Evolutionary conservation across 2,888 invertebrate genomes (phyloP).

Genomic region (Brassicogethes aeneus): DNA sequence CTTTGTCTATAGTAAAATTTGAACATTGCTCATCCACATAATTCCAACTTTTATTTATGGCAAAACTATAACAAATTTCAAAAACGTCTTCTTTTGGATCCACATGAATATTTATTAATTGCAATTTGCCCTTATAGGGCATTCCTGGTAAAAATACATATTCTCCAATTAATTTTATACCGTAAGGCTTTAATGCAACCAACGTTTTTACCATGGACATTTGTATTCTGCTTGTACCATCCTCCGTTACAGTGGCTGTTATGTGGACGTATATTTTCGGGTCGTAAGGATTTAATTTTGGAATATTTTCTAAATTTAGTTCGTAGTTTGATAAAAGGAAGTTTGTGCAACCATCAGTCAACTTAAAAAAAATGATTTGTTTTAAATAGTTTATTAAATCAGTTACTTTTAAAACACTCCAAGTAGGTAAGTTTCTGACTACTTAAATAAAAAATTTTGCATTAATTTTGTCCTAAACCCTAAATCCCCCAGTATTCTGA

Average conservation of each 20-base stretch:
- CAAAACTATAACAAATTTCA: slow-evolving; percentile 36
- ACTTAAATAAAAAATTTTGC: no score
- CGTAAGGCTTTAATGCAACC: slow-evolving; percentile 48
- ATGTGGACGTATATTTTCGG: slow-evolving; percentile 29
- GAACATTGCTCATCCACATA: slow-evolving; percentile 31
- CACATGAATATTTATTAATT: slow-evolving; percentile 20
- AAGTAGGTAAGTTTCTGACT: no score
- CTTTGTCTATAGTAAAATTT: slow-evolving; percentile 26
- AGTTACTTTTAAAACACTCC: no score
- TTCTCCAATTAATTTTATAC: slow-evolving; percentile 51
- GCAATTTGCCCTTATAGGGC: slow-evolving; percentile 58
- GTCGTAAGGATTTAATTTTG: slow-evolving; percentile 17
- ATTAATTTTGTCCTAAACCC: no score
- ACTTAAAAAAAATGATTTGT: slow-evolving; percentile 20
- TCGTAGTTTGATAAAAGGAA: slow-evolving; percentile 27
- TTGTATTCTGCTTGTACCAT: slow-evolving; percentile 56
- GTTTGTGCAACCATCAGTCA: slow-evolving; percentile 32
- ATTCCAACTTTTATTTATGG: slow-evolving; percentile 35
- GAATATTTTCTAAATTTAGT: slow-evolving; percentile 17
- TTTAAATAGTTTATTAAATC: slow-evolving; percentile 2
- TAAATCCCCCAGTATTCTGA: no score
- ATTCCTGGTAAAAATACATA: slow-evolving; percentile 61
- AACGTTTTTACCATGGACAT: slow-evolving; percentile 47
- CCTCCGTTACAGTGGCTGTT: slow-evolving; percentile 45
- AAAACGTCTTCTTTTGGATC: slow-evolving; percentile 24